These are phyloP conservation scores for Lagria hirta DNA, from an alignment of 2,888 invertebrate species.

Conservation along the genomic window DNA sequence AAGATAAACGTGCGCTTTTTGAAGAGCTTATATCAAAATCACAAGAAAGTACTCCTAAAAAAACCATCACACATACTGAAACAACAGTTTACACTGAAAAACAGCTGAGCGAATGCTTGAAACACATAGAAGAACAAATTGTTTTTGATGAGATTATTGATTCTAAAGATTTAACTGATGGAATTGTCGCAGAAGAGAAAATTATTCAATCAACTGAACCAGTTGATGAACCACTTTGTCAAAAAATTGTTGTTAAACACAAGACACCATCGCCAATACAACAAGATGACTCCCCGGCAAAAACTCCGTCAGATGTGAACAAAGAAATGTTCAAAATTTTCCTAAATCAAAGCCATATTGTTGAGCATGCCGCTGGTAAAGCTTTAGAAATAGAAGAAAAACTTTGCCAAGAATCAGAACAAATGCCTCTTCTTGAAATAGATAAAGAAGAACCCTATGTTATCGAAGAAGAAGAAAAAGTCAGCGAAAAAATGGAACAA, in stretches of 20 bases:
- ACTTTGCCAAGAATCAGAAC: no score
- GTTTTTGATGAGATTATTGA: slow-evolving; percentile 18
- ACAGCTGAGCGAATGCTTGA: slow-evolving; percentile 35
- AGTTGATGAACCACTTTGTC: slow-evolving; percentile 42
- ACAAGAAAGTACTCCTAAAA: slow-evolving; percentile 47
- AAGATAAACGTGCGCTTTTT: slow-evolving; percentile 48
- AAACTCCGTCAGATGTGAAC: no score
- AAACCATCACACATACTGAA: slow-evolving; percentile 29
- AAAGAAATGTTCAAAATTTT: slow-evolving; percentile 23
- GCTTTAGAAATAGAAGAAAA: slow-evolving; percentile 32
- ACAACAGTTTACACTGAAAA: slow-evolving; percentile 29
- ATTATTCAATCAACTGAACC: slow-evolving; percentile 3
- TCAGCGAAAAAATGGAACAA: slow-evolving; percentile 7
- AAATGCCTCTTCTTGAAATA: no score
- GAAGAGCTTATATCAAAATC: slow-evolving; percentile 51
- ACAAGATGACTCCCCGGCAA: slow-evolving; percentile 5
- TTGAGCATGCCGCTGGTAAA: slow-evolving; percentile 30
- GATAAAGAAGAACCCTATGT: slow-evolving; percentile 24
- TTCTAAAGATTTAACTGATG: slow-evolving; percentile 23
- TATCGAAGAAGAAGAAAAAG: slow-evolving; percentile 26
- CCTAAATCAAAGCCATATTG: slow-evolving; percentile 28
- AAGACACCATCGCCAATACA: slow-evolving; percentile 30
- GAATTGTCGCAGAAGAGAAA: slow-evolving; percentile 5
- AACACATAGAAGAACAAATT: slow-evolving; percentile 36
- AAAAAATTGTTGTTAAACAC: slow-evolving; percentile 40